Conservation (phyloP, 2,113 vertebrate genomes). For the Eublepharis macularius region DNA sequence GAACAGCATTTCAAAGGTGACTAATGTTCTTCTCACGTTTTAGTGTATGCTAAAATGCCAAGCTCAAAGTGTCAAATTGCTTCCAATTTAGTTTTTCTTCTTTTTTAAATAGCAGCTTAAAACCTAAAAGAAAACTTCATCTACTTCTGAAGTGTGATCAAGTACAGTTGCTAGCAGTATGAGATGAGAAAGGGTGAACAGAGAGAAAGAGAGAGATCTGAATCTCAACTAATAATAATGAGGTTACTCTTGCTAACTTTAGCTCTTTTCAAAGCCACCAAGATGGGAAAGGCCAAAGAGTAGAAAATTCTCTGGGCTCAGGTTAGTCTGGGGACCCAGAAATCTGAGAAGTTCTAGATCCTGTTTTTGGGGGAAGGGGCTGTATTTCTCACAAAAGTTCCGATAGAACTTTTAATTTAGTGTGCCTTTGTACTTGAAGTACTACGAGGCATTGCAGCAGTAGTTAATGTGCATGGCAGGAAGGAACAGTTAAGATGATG, state of each 20-base stretch:
- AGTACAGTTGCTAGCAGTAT: neutral
- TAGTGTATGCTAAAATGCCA: neutral
- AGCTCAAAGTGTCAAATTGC: neutral
- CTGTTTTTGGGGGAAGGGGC: no score
- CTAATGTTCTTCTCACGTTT: conserved; percentile 35
- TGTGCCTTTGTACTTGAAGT: no score
- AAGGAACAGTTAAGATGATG: no score
- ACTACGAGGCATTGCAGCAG: no score
- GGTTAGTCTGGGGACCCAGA: no score
- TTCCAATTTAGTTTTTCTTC: conserved; percentile 2
- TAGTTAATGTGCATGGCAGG: no score
- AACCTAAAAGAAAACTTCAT: conserved; percentile 1
- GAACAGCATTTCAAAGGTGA: conserved; percentile 26
- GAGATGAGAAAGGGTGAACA: neutral
- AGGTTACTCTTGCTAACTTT: neutral
- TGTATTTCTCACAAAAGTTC: no score
- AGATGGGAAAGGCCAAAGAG: no score
- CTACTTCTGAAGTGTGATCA: neutral
- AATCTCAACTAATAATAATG: neutral
- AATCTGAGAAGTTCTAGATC: no score
- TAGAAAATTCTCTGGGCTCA: neutral
- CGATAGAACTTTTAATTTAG: no score
- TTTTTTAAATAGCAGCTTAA: neutral
- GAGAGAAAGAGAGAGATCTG: neutral
- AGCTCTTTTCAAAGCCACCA: neutral